Base-by-base conservation (phyloP, 2,888 invertebrate species). In the Phanerotoma sp. region DNA sequence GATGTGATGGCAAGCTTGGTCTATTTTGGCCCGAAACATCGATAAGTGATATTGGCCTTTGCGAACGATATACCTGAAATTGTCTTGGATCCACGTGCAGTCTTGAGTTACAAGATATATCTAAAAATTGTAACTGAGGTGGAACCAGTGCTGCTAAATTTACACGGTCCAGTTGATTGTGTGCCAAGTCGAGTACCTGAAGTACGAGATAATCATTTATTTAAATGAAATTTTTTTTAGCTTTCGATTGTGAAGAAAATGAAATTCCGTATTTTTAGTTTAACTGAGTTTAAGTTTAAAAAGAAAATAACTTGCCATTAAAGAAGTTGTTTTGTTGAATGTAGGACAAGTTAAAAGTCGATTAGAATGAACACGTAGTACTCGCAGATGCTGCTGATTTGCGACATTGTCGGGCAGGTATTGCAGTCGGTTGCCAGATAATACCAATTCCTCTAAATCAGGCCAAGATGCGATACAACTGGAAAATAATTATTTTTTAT, bases 1-100 rank as follows among this genome's bases (percentile, higher is more conserved):
- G 78, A 58, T 75, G 74, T 5, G 75, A 83, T 1, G 90, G 88
- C 51, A 89, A 70, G 55, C 85, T 84, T 0, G 82, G 82, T 15
- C 87, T 78, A 75, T 89, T 90, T 67, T 88, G 86, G 11, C 92
- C 92, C 0, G 91, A 89, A 0, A 92, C 92, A 72, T 93, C 92
- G 0, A 93, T 88, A 21, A 93, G 79, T 68, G 91, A 91, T 78
- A 92, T 84, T 4, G 90, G 89, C 38, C 91, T 79, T 72, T 90
- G 88, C 33, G 88, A 87, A 77, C 89, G 82, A 67, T 91, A 91
- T 3, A 84, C 86, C 72, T 87, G 87, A 62, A 92, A 88, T 73
- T 92, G 91, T 38, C 88, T 84, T 11, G 90, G 88, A 69, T 93
- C 92, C 3, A 93, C 90, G 77, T 89, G 89, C 7, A 93, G 79